Conservation (phyloP, 2,888 invertebrate genomes). For the Drosophila mulleri region DNA sequence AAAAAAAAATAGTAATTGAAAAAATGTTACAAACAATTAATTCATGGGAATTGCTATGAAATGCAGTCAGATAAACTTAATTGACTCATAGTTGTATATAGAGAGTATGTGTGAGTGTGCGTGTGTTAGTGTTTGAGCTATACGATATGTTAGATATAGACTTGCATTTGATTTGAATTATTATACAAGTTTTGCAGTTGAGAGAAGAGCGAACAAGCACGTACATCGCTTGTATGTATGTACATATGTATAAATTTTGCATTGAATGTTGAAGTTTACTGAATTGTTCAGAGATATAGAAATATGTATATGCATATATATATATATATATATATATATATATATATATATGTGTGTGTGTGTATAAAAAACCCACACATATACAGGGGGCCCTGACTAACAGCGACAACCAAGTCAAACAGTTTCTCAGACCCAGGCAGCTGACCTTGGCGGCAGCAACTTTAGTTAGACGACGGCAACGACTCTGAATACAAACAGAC, state of each 20-base stretch:
- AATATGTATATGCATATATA: too few species aligned
- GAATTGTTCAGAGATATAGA: slow-evolving; percentile 30
- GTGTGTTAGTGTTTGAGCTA: not conserved
- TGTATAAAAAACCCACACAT: not conserved
- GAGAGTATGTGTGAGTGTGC: too few species aligned
- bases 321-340: not conserved
- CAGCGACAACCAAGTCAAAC: slow-evolving; percentile 14
- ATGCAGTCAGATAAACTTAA: slow-evolving; percentile 26
- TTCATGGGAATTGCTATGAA: slow-evolving; percentile 8
- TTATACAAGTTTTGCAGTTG: slow-evolving; percentile 38
- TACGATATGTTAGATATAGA: slow-evolving; percentile 10
- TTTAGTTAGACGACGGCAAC: slow-evolving; percentile 54
- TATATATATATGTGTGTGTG: not conserved
- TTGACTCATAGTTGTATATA: slow-evolving; percentile 10
- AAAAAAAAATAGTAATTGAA: slow-evolving; percentile 4
- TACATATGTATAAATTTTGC: slow-evolving; percentile 45
- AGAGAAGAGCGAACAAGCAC: slow-evolving; percentile 42
- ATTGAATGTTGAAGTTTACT: slow-evolving; percentile 62
- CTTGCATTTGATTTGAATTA: slow-evolving; percentile 26
- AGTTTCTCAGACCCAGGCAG: slow-evolving; percentile 48
- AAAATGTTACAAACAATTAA: slow-evolving; percentile 2
- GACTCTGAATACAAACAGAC: slow-evolving; percentile 43
- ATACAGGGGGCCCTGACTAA: slow-evolving; percentile 29
- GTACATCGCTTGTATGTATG: slow-evolving; percentile 27
- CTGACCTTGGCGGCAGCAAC: slow-evolving; percentile 63